These are phyloP conservation scores for Bergia puertoricense DNA, from an alignment of 92 coral and sea anemone genomes.

Conservation along the genomic window DNA sequence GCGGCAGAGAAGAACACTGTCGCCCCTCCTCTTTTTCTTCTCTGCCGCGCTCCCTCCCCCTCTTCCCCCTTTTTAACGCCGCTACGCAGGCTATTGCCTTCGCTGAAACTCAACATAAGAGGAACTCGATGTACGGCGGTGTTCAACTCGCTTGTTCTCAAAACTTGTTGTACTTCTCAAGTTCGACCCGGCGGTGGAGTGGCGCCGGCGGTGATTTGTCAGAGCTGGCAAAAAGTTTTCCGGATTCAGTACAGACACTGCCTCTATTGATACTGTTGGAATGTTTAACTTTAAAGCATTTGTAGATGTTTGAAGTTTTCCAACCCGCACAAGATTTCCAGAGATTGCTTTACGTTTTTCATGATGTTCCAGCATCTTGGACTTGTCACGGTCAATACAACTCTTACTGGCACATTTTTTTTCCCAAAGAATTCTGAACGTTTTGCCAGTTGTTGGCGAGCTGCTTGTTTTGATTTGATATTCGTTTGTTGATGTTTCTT, in stretches of 20 bases:
- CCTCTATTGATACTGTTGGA: conserved; percentile 2
- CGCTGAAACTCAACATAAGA: conserved; percentile 49
- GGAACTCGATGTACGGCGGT: conserved; percentile 41
- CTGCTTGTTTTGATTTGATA: conserved; percentile 53
- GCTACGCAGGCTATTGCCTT: too few species aligned
- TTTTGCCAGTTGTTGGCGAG: conserved; percentile 51
- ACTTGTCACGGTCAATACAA: conserved; percentile 46
- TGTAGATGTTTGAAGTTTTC: conserved; percentile 10
- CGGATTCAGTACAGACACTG: not conserved
- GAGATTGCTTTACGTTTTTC: conserved; percentile 44
- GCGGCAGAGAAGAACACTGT: too few species aligned
- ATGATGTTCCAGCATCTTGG: conserved; percentile 49
- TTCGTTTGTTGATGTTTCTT: conserved; percentile 46
- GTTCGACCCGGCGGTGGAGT: conserved; percentile 3
- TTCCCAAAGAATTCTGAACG: conserved; percentile 37
- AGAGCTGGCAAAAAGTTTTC: not conserved
- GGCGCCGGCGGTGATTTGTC: not conserved
- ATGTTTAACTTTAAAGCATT: not conserved
- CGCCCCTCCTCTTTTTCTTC: too few species aligned
- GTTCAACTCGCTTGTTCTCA: conserved; percentile 43
- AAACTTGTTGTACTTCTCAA: conserved; percentile 46
- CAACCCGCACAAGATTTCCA: conserved; percentile 29
- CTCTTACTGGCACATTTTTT: conserved; percentile 25
- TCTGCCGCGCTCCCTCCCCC: too few species aligned
- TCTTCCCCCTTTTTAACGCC: too few species aligned